Evolutionary conservation across 1,140 invertebrate genomes (phyloP).

Genomic region (Idris sp.): DNA sequence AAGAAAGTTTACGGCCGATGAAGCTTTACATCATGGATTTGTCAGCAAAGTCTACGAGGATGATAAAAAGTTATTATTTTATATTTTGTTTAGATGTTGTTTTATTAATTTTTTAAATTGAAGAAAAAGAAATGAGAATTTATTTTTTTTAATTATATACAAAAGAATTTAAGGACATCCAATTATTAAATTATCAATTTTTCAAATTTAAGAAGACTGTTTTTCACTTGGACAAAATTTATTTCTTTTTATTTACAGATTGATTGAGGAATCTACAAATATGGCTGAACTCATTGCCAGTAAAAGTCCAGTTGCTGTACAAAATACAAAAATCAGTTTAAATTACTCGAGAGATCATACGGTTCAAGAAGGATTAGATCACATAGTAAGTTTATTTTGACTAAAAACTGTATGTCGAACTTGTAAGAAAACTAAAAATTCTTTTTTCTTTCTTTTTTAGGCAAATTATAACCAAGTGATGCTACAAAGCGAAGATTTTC

Average conservation of each 20-base stretch:
- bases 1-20: constrained; percentile 87
- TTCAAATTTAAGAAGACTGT: too few relatives aligned
- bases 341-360: constrained; percentile 93
- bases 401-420: too few relatives aligned
- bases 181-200: too few relatives aligned
- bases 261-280: constrained; percentile 85
- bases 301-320: constrained; percentile 97
- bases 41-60: constrained; percentile 86
- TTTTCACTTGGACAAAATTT: too few relatives aligned
- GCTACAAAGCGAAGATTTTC: constrained; percentile 95
- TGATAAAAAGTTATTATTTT: constrained; percentile 81
- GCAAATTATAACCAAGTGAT: constrained; percentile 87
- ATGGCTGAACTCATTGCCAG: constrained; percentile 88
- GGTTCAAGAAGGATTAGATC: constrained; percentile 90
- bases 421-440: neutral
- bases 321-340: constrained; percentile 90
- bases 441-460: constrained; percentile 79
- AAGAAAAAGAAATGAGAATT: too few relatives aligned
- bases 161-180: too few relatives aligned
- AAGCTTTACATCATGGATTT: constrained; percentile 88
- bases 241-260: constrained; percentile 75
- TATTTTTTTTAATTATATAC: too few relatives aligned
- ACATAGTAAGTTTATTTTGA: constrained; percentile 84
- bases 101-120: too few relatives aligned
- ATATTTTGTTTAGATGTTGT: too few relatives aligned